Conservation (phyloP, 2,113 vertebrate species). For the Gadus macrocephalus region DNA sequence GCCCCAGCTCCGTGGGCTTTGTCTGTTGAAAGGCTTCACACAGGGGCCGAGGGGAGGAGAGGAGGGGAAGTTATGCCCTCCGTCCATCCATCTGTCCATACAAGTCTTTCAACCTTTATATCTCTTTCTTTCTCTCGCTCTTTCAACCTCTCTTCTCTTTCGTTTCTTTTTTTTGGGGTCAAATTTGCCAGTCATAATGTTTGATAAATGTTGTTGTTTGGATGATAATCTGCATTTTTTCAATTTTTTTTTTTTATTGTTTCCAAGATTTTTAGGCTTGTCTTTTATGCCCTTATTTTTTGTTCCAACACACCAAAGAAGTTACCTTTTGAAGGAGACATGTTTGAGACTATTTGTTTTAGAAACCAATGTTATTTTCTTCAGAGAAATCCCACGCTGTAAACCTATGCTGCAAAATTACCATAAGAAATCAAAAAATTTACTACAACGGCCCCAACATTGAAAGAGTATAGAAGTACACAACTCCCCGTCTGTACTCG, state of each 20-base stretch:
- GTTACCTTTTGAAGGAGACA: constrained; percentile 13
- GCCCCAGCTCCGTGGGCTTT: not conserved
- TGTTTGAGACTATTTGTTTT: constrained; percentile 7
- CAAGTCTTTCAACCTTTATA: not conserved
- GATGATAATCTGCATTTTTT: constrained; percentile 5
- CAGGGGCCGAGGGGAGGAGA: constrained; percentile 3
- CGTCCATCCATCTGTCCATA: constrained; percentile 27
- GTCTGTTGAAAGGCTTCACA: not conserved
- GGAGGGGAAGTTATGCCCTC: constrained; percentile 23
- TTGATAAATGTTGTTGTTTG: not conserved
- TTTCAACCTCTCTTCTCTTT: constrained; percentile 8
- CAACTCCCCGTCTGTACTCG: too few species aligned
- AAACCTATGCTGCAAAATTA: not conserved
- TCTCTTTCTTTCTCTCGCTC: not conserved
- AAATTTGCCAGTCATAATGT: not conserved
- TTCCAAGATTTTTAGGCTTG: too few species aligned
- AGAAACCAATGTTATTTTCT: not conserved
- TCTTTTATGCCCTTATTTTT: not conserved
- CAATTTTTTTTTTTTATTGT: too few species aligned
- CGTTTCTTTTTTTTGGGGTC: not conserved
- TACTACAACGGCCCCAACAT: not conserved
- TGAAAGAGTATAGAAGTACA: too few species aligned
- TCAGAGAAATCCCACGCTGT: not conserved
- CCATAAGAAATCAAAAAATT: not conserved
- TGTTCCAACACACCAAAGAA: constrained; percentile 41